These are phyloP conservation scores for Fulica atra DNA, from an alignment of 2,113 vertebrate species.

Conservation along the genomic window DNA sequence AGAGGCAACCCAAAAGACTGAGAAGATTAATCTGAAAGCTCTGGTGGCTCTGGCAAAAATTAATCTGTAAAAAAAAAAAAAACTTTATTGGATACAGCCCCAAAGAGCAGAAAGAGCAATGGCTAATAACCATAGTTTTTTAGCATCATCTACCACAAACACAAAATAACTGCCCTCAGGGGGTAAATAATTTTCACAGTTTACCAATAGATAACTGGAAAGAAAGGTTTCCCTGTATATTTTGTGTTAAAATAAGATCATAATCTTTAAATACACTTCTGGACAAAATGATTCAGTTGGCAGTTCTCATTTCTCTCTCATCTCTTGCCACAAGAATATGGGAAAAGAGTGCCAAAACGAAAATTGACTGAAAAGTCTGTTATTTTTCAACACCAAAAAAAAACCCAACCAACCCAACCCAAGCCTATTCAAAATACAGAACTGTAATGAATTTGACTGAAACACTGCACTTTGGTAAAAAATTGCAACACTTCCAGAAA, in stretches of 20 bases:
- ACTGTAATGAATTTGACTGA: neutral
- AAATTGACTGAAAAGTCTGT: neutral
- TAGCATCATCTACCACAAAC: neutral
- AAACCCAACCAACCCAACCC: neutral
- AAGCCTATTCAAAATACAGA: neutral
- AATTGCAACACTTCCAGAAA: neutral
- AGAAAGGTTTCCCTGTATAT: neutral
- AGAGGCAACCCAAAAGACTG: neutral
- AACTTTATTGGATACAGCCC: neutral
- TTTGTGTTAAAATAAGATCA: neutral
- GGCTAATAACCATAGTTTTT: neutral
- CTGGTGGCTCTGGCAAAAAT: neutral
- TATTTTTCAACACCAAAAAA: neutral
- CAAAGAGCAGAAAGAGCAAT: neutral
- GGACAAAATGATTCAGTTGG: neutral
- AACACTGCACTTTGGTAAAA: neutral
- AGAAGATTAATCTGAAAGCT: neutral
- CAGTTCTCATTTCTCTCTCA: neutral
- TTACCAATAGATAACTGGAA: neutral
- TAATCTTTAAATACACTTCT: neutral
- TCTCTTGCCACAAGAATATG: neutral
- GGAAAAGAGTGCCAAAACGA: neutral
- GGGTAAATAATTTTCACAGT: neutral
- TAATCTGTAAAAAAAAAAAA: neutral
- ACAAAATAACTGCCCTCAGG: neutral